phyloP scores from a whole-genome alignment of 2,113 vertebrate genomes.

The Zootoca vivipara region DNA sequence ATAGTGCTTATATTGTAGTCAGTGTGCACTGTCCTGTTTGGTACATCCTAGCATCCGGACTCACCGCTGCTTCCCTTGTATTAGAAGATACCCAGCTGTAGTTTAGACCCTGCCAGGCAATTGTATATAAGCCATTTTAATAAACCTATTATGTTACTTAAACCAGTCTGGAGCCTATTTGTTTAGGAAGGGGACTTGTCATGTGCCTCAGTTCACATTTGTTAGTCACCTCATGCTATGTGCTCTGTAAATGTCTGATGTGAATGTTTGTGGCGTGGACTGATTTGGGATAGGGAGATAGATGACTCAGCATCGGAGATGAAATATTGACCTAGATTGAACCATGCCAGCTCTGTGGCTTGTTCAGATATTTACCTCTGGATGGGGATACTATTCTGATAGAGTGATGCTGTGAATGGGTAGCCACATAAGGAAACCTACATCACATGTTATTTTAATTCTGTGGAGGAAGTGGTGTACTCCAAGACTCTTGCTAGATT shows the following conservation, averaged over 20 bases:
- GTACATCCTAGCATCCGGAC: no score
- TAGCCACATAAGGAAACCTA: background rate
- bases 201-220: background rate
- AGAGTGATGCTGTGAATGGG: background rate
- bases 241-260: background rate
- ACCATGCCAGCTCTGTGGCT: background rate
- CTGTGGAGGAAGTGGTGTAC: background rate
- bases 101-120: no score
- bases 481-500: background rate
- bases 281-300: background rate
- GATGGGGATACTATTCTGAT: background rate
- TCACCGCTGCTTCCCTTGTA: no score
- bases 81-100: no score
- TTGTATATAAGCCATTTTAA: no score
- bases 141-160: no score
- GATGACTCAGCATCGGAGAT: background rate
- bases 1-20: background rate
- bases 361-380: background rate
- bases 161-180: no score
- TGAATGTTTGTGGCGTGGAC: background rate
- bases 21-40: no score
- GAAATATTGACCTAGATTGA: background rate
- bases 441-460: background rate
- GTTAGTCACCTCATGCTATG: background rate
- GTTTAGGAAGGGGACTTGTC: no score